phyloP scores from a whole-genome alignment of 2,113 vertebrate species.

The Clinocottus analis region DNA sequence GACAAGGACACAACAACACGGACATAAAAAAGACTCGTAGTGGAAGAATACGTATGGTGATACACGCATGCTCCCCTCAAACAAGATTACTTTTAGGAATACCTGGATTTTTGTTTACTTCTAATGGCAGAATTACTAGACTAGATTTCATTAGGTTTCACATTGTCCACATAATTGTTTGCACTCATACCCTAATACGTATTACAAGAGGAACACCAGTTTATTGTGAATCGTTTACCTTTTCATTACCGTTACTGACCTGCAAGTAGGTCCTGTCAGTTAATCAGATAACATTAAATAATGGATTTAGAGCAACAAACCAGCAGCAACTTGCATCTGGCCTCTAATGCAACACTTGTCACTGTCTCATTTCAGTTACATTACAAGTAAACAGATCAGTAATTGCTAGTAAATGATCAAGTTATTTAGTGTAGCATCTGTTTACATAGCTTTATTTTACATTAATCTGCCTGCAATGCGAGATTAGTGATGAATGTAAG shows the following conservation, averaged over 20 bases:
- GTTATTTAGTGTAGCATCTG: constrained; percentile 59
- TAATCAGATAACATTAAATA: constrained; percentile 1
- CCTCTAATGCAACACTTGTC: constrained; percentile 32
- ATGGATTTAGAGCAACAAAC: constrained; percentile 9
- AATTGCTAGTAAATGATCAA: constrained; percentile 49
- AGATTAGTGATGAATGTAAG: constrained; percentile 52
- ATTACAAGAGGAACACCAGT: neutral
- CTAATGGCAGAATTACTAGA: neutral
- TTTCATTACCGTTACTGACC: constrained; percentile 13
- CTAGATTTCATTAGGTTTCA: neutral
- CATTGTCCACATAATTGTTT: constrained; percentile 4
- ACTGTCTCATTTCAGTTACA: constrained; percentile 48
- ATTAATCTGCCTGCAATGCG: constrained; percentile 46
- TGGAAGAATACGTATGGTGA: neutral
- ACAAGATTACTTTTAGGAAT: neutral
- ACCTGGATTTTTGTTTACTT: neutral
- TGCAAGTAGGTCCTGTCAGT: constrained; percentile 6
- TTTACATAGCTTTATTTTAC: constrained; percentile 35
- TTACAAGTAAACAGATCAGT: constrained; percentile 50
- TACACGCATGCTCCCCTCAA: neutral
- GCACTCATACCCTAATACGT: neutral
- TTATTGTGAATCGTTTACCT: neutral
- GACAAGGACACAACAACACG: too few relatives aligned
- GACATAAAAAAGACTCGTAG: neutral
- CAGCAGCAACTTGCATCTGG: neutral